Conservation (phyloP, 2,113 vertebrate species). For the Xiphorhynchus elegans region DNA sequence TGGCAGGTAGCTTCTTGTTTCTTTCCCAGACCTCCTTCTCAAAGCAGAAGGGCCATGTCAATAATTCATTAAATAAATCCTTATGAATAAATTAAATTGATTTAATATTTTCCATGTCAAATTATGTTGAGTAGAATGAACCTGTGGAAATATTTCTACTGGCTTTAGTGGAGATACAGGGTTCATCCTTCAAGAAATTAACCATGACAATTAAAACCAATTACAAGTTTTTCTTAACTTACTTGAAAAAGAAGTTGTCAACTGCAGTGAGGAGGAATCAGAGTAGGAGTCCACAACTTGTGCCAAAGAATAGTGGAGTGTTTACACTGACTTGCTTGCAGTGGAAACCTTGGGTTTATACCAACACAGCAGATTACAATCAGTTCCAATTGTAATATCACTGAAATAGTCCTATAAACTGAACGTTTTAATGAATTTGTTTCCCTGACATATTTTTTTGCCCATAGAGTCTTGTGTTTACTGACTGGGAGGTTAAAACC, state of each 20-base stretch:
- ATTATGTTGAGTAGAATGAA: background rate
- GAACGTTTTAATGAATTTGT: background rate
- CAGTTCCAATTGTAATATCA: background rate
- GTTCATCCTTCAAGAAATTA: background rate
- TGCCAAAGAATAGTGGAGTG: background rate
- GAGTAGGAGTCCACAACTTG: background rate
- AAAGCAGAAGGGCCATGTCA: background rate
- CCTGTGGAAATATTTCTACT: background rate
- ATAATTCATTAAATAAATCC: background rate
- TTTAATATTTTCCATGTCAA: background rate
- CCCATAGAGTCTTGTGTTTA: background rate
- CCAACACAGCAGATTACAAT: background rate
- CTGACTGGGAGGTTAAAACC: background rate
- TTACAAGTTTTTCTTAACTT: background rate
- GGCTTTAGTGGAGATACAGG: background rate
- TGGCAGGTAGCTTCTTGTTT: background rate
- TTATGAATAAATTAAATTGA: background rate
- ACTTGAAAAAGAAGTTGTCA: background rate
- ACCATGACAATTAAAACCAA: background rate
- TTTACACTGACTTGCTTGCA: background rate
- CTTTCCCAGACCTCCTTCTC: background rate
- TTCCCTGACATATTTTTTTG: background rate
- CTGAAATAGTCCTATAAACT: background rate
- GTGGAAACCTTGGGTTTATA: slow-evolving; percentile 33
- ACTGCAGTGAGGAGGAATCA: background rate